Evolutionary conservation across 2,113 vertebrate species (phyloP), one percentile per base, ranked within the genome.

Genomic region (Cryptotis parvus): DNA sequence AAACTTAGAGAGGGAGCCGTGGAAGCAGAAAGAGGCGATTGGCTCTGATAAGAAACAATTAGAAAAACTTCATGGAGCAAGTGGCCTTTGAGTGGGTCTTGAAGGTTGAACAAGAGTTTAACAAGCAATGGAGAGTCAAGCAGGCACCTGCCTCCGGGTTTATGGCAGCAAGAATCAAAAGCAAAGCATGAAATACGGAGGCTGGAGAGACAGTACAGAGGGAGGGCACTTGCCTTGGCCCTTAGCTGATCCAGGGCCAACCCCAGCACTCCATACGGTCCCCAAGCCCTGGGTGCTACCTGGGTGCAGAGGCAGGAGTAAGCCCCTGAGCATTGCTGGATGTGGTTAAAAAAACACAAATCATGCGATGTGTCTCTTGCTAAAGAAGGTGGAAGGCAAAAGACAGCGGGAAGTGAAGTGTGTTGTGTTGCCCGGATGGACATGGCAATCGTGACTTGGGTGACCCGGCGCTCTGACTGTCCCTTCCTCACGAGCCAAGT

Each of bases 31-130:
- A 61, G 39, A 24, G 90, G 22, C 16, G 26, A 18, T 33, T 49
- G 45, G 45, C 14, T 49, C 9, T 2, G 5, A 49, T 49, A 9
- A 49, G 45, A 49, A 7, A 14, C 45, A 49, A 49, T 49, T 43
- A 15, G 65, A 52, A 91, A 45, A 52, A 31, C 39, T 88, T 83
- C 70, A 0, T 63, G 72, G 35, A 77, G n/a, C 24, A 12, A 80
- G 68, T 35, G 27, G 88, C 41, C 70, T 82, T 76, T 37, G 74
- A 78, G 63, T 90, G 85, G 69, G 41, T 91, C 86, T 63, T 83
- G 58, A 93, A 91, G 75, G 35, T 75, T 79, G 61, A 68, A 72
- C 5, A 84, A 11, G 45, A 86, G 88, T 52, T 74, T 12, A 12
- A 81, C 15, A 90, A 35, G 27, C 2, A 37, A 73, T 24, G 14